These are phyloP conservation scores for Trisateles emortualis DNA, from an alignment of 2,888 invertebrate species.

Conservation along the genomic window DNA sequence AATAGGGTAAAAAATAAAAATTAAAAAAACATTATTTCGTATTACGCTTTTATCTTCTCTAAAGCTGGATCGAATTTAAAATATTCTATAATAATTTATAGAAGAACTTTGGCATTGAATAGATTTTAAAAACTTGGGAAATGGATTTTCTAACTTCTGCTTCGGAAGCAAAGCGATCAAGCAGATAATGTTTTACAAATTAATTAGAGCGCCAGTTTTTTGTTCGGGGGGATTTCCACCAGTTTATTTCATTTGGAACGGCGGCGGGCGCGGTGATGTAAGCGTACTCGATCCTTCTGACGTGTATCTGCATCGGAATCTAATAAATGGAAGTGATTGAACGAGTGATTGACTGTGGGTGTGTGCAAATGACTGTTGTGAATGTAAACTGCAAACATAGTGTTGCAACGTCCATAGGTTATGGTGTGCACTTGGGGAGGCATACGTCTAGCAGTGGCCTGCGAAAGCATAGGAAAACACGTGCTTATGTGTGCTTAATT, in stretches of 20 bases:
- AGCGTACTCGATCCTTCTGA: conserved; percentile 42
- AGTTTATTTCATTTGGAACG: conserved; percentile 65
- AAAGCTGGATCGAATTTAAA: no score
- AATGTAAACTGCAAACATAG: no score
- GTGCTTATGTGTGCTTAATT: no score
- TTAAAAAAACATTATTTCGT: no score
- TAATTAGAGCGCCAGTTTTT: conserved; percentile 33
- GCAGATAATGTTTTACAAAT: conserved; percentile 26
- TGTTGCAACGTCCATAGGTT: no score
- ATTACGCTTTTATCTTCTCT: no score
- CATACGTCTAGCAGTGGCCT: no score
- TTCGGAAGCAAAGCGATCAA: background rate
- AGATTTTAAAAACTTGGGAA: background rate
- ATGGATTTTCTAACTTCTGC: background rate
- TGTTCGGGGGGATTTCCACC: conserved; percentile 50
- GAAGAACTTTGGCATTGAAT: no score
- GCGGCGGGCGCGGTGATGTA: conserved; percentile 50
- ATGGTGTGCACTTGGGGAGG: no score
- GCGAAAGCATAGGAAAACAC: no score
- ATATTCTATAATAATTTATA: no score
- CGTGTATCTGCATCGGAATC: conserved; percentile 67
- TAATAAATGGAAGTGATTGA: conserved; percentile 47
- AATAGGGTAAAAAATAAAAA: no score
- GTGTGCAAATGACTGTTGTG: background rate
- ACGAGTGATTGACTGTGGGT: background rate